Conservation (phyloP, 2,113 vertebrate species). For the Aphelocoma coerulescens region DNA sequence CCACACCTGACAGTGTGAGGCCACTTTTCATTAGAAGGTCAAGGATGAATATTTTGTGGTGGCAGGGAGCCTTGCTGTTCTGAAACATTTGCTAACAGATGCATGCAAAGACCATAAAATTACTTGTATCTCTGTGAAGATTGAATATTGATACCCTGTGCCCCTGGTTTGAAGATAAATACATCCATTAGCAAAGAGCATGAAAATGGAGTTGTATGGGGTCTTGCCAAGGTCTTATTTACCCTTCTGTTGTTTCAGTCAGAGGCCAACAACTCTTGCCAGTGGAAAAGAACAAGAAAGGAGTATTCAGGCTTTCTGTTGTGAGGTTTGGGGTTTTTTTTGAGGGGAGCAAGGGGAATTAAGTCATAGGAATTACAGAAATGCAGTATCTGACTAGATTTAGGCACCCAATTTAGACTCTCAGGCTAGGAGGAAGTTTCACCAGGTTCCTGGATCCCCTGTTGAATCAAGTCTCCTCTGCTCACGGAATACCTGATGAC, state of each 20-base stretch:
- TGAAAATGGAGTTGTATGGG: not conserved
- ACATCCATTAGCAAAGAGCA: not conserved
- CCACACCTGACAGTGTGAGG: not conserved
- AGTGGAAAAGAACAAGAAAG: not conserved
- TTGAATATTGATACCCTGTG: not conserved
- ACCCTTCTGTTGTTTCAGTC: not conserved
- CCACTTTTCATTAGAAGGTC: not conserved
- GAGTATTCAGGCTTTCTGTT: not conserved
- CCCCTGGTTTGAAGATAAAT: not conserved
- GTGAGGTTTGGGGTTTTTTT: accelerated
- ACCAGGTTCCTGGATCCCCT: accelerated
- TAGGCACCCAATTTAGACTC: not conserved
- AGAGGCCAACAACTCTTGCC: not conserved
- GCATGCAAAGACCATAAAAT: not conserved
- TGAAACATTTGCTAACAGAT: not conserved
- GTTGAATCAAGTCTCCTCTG: not conserved
- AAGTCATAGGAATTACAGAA: not conserved
- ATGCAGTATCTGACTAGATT: not conserved
- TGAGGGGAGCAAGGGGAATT: not conserved
- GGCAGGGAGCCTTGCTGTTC: not conserved
- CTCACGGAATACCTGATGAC: not conserved
- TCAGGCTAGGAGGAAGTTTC: not conserved
- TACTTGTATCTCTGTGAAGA: not conserved
- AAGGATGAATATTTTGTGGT: not conserved
- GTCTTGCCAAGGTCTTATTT: not conserved